Evolutionary conservation across 64 coral and sea anemone species (phyloP).

Genomic region (Actinia equina): DNA sequence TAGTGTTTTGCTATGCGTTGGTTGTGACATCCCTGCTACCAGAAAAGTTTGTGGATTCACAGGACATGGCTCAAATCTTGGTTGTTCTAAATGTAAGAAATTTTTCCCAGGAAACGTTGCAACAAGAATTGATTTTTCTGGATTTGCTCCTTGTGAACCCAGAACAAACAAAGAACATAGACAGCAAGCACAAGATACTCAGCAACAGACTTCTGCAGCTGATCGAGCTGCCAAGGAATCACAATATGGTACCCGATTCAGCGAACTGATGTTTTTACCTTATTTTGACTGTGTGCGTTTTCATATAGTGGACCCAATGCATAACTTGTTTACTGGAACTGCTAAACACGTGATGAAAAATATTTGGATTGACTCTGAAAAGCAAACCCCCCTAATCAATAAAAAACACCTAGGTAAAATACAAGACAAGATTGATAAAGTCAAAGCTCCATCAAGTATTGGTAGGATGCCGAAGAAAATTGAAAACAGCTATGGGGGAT

Average conservation of each 20-base stretch:
- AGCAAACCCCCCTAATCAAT: constrained; percentile 12
- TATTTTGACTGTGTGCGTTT: constrained; percentile 52
- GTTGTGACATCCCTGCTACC: constrained; percentile 39
- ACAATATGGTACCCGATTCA: constrained; percentile 48
- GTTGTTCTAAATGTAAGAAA: constrained; percentile 48
- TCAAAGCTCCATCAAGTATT: constrained; percentile 43
- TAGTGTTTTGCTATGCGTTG: constrained; percentile 35
- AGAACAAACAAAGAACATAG: constrained; percentile 30
- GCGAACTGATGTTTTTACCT: constrained; percentile 18
- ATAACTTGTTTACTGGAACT: constrained; percentile 36
- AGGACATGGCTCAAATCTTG: constrained; percentile 30
- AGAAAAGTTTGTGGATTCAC: constrained; percentile 50
- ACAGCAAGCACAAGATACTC: constrained; percentile 10
- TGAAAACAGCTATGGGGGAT: constrained; percentile 46
- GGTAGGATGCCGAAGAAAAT: constrained; percentile 58
- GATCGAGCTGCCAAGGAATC: constrained; percentile 19
- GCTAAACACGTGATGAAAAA: constrained; percentile 51
- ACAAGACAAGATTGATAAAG: constrained; percentile 25
- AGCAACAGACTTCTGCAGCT: constrained; percentile 37
- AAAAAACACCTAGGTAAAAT: constrained; percentile 35
- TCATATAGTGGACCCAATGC: constrained; percentile 56
- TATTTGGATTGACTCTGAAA: constrained; percentile 46
- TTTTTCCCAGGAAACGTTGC: constrained; percentile 19
- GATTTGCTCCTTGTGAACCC: constrained; percentile 14
- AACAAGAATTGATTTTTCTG: constrained; percentile 33